phyloP scores from a whole-genome alignment of 1,140 invertebrate genomes.

The Thaumetopoea pityocampa region DNA sequence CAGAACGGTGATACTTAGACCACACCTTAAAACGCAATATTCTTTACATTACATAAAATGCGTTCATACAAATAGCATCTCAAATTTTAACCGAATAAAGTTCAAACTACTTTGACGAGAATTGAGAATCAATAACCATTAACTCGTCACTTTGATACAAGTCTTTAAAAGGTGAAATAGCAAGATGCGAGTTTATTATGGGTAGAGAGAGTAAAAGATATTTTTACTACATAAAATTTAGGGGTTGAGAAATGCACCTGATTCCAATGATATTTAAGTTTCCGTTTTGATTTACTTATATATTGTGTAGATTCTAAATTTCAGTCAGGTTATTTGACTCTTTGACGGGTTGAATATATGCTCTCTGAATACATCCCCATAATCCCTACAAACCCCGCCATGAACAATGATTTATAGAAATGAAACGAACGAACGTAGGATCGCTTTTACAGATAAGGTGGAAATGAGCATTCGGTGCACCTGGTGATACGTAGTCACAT shows the following conservation, averaged over 20 bases:
- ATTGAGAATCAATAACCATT: conserved; percentile 62
- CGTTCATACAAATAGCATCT: conserved; percentile 29
- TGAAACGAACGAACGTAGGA: too few relatives aligned
- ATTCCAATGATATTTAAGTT: conserved; percentile 64
- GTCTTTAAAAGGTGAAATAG: conserved; percentile 34
- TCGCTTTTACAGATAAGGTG: too few relatives aligned
- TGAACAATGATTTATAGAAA: too few relatives aligned
- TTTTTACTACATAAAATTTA: conserved; percentile 36
- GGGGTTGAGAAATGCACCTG: conserved; percentile 61
- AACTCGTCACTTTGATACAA: conserved; percentile 54
- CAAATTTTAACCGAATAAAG: conserved; percentile 24
- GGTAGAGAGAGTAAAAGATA: conserved; percentile 37
- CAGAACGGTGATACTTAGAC: too few relatives aligned
- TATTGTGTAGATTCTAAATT: conserved; percentile 23
- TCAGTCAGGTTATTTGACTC: too few relatives aligned
- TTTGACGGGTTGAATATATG: too few relatives aligned
- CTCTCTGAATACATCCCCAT: too few relatives aligned
- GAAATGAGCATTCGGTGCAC: too few relatives aligned
- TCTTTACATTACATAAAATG: conserved; percentile 2
- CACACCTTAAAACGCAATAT: background rate
- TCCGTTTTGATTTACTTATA: conserved; percentile 41
- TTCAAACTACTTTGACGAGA: conserved; percentile 19
- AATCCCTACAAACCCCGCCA: too few relatives aligned
- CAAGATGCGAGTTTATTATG: conserved; percentile 22
- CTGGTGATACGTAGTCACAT: too few relatives aligned